phyloP scores from a whole-genome alignment of 2,797 vertebrate species.

The Poeciliopsis presidionis region DNA sequence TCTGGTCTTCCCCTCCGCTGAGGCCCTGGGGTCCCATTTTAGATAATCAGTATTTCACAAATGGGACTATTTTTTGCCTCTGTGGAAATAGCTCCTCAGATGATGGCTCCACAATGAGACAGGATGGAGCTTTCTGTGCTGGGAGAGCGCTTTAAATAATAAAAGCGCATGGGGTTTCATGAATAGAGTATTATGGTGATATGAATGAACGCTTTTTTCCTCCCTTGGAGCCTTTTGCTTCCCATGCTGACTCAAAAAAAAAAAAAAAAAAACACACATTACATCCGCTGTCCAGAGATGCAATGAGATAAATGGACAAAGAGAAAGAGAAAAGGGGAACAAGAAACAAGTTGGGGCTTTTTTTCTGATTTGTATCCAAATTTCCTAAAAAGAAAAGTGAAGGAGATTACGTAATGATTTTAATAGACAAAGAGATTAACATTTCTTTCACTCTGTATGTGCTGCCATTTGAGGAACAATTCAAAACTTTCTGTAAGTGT shows the following conservation, averaged over 20 bases:
- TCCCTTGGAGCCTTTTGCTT: conserved; percentile 32
- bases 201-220: conserved; percentile 69
- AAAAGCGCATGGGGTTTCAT: conserved; percentile 77
- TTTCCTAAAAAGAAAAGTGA: neutral
- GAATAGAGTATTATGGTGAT: conserved; percentile 78
- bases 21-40: conserved; percentile 67
- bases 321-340: conserved; percentile 3
- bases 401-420: neutral
- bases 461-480: neutral
- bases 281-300: conserved; percentile 58
- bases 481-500: neutral
- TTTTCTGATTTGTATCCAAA: conserved; percentile 25
- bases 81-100: conserved; percentile 71
- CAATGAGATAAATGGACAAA: conserved; percentile 37
- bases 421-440: neutral
- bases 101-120: conserved; percentile 74
- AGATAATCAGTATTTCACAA: conserved; percentile 77
- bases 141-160: conserved; percentile 77
- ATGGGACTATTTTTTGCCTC: conserved; percentile 72
- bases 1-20: conserved; percentile 58
- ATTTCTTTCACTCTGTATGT: neutral
- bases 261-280: conserved; percentile 59
- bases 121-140: conserved; percentile 67
- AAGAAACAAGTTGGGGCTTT: conserved; percentile 25
- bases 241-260: conserved; percentile 39